A percentile compares a stretch with the other conserved stretches of the same genome.
These are phyloP conservation scores for Microplitis mediator DNA, from an alignment of 1,140 invertebrate species.

Conservation along the genomic window DNA sequence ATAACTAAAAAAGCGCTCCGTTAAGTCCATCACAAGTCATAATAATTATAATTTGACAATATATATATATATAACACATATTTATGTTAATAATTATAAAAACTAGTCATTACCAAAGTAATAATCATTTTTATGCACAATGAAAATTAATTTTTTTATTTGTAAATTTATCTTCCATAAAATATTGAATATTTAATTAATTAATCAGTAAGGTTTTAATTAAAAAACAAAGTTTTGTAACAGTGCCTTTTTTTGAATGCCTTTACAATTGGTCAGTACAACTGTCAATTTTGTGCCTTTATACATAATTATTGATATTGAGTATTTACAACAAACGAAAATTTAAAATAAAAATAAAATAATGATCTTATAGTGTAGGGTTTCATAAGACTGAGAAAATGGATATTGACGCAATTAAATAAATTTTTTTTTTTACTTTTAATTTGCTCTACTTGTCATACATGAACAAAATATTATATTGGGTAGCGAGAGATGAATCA, in stretches of 20 bases:
- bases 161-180: not conserved
- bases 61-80: not conserved
- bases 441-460: not conserved
- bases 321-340: not conserved
- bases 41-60: constrained; percentile 34
- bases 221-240: not conserved
- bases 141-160: not conserved
- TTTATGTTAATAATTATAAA: constrained; percentile 45
- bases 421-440: constrained; percentile 1
- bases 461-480: not conserved
- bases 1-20: constrained; percentile 1
- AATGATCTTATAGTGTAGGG: constrained; percentile 15
- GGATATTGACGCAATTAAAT: constrained; percentile 24
- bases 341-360: not conserved
- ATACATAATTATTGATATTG: not conserved
- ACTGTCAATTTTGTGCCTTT: not conserved
- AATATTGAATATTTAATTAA: no score
- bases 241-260: not conserved
- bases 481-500: no score
- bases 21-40: constrained; percentile 44
- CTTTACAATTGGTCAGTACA: constrained; percentile 6
- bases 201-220: no score
- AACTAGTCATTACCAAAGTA: constrained; percentile 64
- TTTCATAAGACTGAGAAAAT: constrained; percentile 51
- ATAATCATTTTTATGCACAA: constrained; percentile 33